Base-by-base conservation (phyloP, 2,113 vertebrate species). In the Xyrauchen texanus region DNA sequence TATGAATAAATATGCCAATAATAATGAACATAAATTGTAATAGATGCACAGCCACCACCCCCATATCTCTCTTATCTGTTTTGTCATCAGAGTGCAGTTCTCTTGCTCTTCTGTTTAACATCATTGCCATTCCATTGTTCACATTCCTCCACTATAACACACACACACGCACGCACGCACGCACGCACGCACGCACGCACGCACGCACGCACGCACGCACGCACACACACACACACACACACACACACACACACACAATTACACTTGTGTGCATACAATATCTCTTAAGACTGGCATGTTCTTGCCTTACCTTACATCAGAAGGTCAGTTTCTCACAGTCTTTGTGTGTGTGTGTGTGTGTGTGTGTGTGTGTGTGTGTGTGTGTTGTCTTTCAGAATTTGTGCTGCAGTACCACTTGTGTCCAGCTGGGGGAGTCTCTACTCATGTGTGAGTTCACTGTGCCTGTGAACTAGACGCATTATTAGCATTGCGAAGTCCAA, bases 341-440 rank as follows among this genome's bases (percentile, higher is more conserved):
- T 34, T 34, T 34, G 21, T 34, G 21, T 34, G 21, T 34, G 21
- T 34, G 21, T 34, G 21, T 34, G 21, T 34, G 21, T 34, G 21
- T 34, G 21, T 34, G 21, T 34, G 21, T 34, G 21, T 34, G 21
- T 34, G 21, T 34, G 21, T 34, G 21, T 34, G 21, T 60, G 4
- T 66, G 44, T 7, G 2, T 65, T n/a, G 47, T 46, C 4, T 7
- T 6, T 13, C 9, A 57, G 76, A 73, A 4, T 69, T 71, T 80
- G 63, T 55, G 74, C 16, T 85, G 88, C 80, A 90, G 79, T 92
- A 84, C 86, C 63, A 10, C 15, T 67, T 57, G 34, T 9, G n/a
- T 78, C 91, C 93, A 90, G 82, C 83, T 88, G 92, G 90, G 90
- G 93, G 93, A 92, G 92, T 90, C 88, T 89, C 86, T 53, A 87